phyloP scores from a whole-genome alignment of 2,113 vertebrate genomes.

The Dasyornis broadbenti region DNA sequence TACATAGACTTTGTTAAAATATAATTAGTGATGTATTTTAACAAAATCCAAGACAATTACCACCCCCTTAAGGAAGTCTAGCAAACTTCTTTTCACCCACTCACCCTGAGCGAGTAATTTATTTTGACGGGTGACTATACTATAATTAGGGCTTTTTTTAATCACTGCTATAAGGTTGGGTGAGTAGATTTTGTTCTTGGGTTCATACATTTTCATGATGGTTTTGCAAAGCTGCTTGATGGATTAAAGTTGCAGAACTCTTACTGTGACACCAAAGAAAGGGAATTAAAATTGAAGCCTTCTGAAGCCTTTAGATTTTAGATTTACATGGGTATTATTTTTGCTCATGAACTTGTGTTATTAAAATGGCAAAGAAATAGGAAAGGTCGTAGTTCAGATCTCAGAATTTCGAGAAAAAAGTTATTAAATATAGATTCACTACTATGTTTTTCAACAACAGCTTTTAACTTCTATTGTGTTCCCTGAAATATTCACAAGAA shows the following conservation, averaged over 20 bases:
- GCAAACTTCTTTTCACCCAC: conserved; percentile 44
- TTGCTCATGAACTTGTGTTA: neutral
- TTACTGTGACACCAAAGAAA: neutral
- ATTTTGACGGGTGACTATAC: conserved; percentile 56
- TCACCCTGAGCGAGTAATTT: conserved; percentile 38
- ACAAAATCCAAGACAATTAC: conserved; percentile 43
- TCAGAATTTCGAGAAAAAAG: neutral
- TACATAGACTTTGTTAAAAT: neutral
- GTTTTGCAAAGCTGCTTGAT: conserved; percentile 8
- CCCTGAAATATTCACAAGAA: neutral
- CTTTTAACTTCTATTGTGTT: neutral
- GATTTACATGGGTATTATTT: neutral
- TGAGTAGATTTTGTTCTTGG: conserved; percentile 32
- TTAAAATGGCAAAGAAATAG: neutral
- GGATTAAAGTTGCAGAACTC: neutral
- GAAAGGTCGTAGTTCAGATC: neutral
- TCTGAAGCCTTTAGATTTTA: neutral
- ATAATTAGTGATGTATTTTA: conserved; percentile 40
- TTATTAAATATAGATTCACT: neutral
- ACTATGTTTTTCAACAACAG: neutral
- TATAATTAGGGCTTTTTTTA: conserved; percentile 38
- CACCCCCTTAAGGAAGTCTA: conserved; percentile 19
- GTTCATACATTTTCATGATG: conserved; percentile 46
- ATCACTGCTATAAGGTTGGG: neutral
- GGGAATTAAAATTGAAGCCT: neutral